These are phyloP conservation scores for Bellardia bayeri DNA, from an alignment of 2,888 invertebrate genomes.

Conservation along the genomic window DNA sequence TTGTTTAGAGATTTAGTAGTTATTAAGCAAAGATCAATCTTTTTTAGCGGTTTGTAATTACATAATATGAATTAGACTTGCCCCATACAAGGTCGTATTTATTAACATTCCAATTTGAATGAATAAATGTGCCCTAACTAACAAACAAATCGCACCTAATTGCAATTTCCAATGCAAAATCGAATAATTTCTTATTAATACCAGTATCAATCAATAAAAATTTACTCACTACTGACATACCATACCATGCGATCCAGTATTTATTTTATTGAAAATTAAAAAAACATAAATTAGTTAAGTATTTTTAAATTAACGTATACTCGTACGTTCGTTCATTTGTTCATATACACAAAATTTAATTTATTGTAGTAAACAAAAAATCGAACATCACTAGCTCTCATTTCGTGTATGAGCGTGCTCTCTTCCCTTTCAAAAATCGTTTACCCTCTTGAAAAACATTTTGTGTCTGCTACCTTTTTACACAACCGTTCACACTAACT, in stretches of 20 bases:
- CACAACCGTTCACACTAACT: conserved; percentile 60
- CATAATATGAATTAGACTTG: neutral
- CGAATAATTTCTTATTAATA: conserved; percentile 11
- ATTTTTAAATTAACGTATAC: conserved; percentile 51
- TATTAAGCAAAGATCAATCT: neutral
- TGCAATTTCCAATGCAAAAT: conserved; percentile 36
- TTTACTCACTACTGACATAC: neutral
- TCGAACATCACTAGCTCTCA: conserved; percentile 41
- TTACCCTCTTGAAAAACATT: neutral
- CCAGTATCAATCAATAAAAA: conserved; percentile 49
- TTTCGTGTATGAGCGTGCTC: neutral
- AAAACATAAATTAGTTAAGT: conserved; percentile 56
- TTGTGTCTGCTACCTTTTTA: conserved; percentile 38
- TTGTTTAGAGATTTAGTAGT: neutral
- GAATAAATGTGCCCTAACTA: neutral
- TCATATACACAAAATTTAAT: conserved; percentile 17
- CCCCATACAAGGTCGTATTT: conserved; percentile 12
- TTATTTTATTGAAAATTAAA: conserved; percentile 55
- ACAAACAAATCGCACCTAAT: conserved; percentile 27
- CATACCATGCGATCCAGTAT: neutral
- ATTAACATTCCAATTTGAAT: conserved; percentile 29
- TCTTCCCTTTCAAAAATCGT: neutral
- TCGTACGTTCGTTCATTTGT: neutral
- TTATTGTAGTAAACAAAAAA: conserved; percentile 56
- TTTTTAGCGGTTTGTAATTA: neutral